Conservation (phyloP, 2,888 invertebrate species). For the Dione juno region DNA sequence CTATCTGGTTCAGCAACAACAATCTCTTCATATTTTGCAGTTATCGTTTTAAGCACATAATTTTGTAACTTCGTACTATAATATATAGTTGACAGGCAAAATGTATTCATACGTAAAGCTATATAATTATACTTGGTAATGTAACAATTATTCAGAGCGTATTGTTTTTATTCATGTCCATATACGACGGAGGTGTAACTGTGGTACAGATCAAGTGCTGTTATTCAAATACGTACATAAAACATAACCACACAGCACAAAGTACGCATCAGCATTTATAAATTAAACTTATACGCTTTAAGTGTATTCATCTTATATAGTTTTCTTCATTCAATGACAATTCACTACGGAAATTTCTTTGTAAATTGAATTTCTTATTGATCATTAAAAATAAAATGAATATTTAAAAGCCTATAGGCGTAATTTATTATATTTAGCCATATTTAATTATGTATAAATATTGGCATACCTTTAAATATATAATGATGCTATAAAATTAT, state of each 20-base stretch:
- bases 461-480: no score
- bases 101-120: slow-evolving; percentile 46
- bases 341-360: no score
- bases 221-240: slow-evolving; percentile 46
- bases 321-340: no score
- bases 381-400: no score
- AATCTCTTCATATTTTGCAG: not conserved
- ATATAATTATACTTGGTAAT: slow-evolving; percentile 63
- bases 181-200: slow-evolving; percentile 55
- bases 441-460: no score
- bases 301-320: not conserved
- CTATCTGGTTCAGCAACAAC: not conserved
- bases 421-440: no score
- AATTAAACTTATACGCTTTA: slow-evolving; percentile 35
- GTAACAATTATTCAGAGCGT: slow-evolving; percentile 50
- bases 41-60: not conserved
- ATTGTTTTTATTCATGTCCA: slow-evolving; percentile 63
- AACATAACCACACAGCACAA: slow-evolving; percentile 36
- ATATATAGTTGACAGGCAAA: slow-evolving; percentile 40
- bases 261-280: slow-evolving; percentile 23
- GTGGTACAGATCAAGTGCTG: slow-evolving; percentile 44
- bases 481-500: not conserved
- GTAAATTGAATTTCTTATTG: no score
- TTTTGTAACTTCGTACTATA: slow-evolving; percentile 21
- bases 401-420: no score